phyloP scores from a whole-genome alignment of 23 tunicate species.

The Trididemnum nubilum region DNA sequence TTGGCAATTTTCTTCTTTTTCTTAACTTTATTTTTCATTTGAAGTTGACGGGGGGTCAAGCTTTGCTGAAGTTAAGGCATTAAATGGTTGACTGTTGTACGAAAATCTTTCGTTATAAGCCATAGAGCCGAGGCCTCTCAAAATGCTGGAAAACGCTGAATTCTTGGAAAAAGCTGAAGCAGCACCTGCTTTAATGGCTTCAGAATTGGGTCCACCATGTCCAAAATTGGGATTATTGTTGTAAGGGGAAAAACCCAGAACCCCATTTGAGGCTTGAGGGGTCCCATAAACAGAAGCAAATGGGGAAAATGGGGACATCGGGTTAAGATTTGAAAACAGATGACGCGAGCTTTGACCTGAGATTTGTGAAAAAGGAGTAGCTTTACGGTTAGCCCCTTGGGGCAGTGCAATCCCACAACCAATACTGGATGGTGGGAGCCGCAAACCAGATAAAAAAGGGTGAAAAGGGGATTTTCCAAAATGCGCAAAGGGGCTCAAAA shows the following conservation, averaged over 20 bases:
- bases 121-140: conserved; percentile 5
- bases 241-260: neutral
- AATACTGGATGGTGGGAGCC: neutral
- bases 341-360: neutral
- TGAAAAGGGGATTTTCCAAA: neutral
- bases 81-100: neutral
- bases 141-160: neutral
- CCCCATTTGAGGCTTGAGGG: neutral
- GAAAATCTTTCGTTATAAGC: conserved; percentile 1
- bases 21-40: neutral
- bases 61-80: neutral
- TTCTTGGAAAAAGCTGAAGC: neutral
- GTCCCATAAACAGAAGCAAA: neutral
- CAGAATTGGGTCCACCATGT: neutral
- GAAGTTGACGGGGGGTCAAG: neutral
- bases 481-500: neutral
- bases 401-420: neutral
- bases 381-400: neutral
- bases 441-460: neutral
- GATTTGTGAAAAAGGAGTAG: neutral
- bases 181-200: neutral
- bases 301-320: conserved; percentile 13
- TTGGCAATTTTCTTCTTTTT: no score
- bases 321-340: neutral
- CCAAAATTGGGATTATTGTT: neutral